Evolutionary conservation across 2,797 vertebrate species (phyloP), one percentile per base, ranked within the genome.

Genomic region (Aselliscus stoliczkanus): DNA sequence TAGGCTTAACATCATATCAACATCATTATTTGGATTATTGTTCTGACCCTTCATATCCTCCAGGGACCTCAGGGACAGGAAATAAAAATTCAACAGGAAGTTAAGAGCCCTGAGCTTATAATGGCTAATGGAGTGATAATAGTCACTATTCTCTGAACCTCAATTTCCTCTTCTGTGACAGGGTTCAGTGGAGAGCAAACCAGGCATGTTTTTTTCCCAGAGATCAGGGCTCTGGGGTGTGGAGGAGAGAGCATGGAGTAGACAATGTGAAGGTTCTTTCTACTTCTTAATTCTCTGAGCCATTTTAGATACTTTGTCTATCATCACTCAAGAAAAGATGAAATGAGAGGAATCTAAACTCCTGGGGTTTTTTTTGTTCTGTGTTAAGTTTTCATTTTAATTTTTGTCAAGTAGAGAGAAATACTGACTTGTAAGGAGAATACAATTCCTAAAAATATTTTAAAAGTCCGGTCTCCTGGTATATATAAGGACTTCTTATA

Each of bases 21-120:
- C 42, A 90, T 69, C 73, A 64, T 79, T 72, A 62, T 84, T 62
- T 83, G 39, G 44, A 73, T 76, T 92, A 56, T 65, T 92, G 50
- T 88, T 95, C 34, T 91, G 77, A 94, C 23, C 69, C 25, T 93
- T 96, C 39, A 17, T 34, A 18, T 94, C 29, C 65, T 93, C 75
- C 54, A 75, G 65, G 27, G 84, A 85, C 64, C 23, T 13, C 69
- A 50, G 47, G 44, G 39, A 20, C 27, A 75, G 58, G 58, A 94
- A 91, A 65, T 79, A 21, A 90, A 92, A 77, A 52, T 2, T 93
- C 50, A 44, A 85, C 85, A 88, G 70, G 76, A 93, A 92, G 44
- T 52, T 37, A 62, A 15, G 20, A 81, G 39, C 44, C 60, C 31
- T 85, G n/a, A 13, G 47, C 17, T 69, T 44, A 69, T 60, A 58